A percentile compares a stretch with the other conserved stretches of the same genome.
These are phyloP conservation scores for Sebastes itinus DNA, from an alignment of 2,797 vertebrate species.

Conservation along the genomic window DNA sequence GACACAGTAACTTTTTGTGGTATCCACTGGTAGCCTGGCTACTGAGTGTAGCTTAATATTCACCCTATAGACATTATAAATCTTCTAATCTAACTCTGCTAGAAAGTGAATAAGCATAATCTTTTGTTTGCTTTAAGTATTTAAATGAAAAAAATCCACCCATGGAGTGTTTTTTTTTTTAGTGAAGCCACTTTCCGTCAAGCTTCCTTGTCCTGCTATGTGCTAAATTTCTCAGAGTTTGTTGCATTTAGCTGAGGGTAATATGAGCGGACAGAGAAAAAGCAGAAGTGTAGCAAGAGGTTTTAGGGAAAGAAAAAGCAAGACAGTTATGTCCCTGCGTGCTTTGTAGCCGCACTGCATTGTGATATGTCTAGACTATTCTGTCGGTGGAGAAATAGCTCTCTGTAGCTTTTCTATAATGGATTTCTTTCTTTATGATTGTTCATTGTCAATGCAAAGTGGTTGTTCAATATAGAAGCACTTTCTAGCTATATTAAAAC, in stretches of 20 bases:
- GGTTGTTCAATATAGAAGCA: neutral
- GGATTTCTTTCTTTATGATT: conserved; percentile 1
- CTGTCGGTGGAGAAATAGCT: neutral
- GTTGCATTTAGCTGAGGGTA: neutral
- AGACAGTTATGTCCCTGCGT: neutral
- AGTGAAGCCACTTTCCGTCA: neutral
- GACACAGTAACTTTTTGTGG: neutral
- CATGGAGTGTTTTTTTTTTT: neutral
- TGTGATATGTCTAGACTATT: neutral
- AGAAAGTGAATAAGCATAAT: neutral
- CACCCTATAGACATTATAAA: neutral
- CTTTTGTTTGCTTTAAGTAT: neutral
- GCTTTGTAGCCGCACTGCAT: neutral
- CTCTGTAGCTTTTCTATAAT: neutral
- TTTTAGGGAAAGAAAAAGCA: neutral
- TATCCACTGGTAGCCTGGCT: neutral
- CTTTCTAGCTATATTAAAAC: neutral
- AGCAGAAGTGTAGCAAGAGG: neutral
- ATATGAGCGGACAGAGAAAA: neutral
- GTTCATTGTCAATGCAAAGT: neutral
- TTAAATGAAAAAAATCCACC: neutral
- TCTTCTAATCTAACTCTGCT: neutral
- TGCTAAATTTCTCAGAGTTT: neutral
- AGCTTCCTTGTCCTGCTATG: neutral
- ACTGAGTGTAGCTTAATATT: neutral